phyloP scores from a whole-genome alignment of 2,797 vertebrate species.

The Oreochromis grahami region DNA sequence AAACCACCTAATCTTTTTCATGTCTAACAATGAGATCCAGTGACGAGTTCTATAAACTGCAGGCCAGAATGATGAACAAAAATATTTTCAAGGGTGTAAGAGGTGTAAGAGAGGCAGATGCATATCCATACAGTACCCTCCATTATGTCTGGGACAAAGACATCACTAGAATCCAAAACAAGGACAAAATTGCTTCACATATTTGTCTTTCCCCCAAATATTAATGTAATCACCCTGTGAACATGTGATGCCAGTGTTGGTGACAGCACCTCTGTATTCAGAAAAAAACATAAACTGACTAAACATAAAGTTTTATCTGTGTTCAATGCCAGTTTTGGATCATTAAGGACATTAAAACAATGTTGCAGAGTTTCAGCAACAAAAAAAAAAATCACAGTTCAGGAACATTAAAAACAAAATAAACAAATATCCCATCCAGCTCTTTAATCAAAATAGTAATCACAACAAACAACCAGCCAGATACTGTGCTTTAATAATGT shows the following conservation, averaged over 20 bases:
- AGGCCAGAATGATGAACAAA: too few species aligned
- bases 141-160: too few species aligned
- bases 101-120: too few species aligned
- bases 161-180: too few species aligned
- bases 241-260: background rate
- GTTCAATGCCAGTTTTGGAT: background rate
- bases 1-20: too few species aligned
- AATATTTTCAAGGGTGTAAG: too few species aligned
- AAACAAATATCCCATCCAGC: background rate
- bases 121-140: too few species aligned
- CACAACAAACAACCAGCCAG: background rate
- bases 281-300: background rate
- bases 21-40: too few species aligned
- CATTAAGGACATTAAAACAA: background rate
- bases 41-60: too few species aligned
- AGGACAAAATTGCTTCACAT: too few species aligned
- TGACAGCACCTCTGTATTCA: background rate
- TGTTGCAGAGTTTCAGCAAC: background rate
- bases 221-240: too few species aligned
- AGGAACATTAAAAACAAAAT: background rate
- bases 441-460: background rate
- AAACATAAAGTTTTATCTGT: background rate
- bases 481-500: background rate
- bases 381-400: background rate
- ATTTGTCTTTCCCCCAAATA: too few species aligned